Base-by-base conservation (phyloP, 2,113 vertebrate genomes). In the Tiliqua scincoides region DNA sequence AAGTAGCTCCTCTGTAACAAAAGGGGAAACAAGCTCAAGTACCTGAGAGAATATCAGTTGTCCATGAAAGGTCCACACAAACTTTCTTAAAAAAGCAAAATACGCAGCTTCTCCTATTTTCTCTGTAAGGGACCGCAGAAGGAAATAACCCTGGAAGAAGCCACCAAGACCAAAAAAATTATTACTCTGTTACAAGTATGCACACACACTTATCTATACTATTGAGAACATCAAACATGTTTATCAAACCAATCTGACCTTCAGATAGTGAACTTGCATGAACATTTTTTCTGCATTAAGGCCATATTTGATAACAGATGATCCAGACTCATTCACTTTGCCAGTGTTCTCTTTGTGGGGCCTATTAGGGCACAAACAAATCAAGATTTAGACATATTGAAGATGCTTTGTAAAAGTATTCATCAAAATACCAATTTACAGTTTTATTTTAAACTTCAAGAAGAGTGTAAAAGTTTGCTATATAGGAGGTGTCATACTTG, bases 241-340 rank as follows among this genome's bases (percentile, higher is more conserved):
- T 48, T 48, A 48, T 48, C 43, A 85, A 77, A 57, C 14, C 61
- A 67, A 0, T 32, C 95, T 96, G 90, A 99, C 99, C 97, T 99
- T 99, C 90, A 99, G 96, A 91, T 99, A 99, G 94, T 99, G 99
- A 80, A 99, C 97, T 86, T 99, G 99, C 98, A 99, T 97, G 95
- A 99, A 99, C 82, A 89, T 89, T 95, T 99, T 99, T 91, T 97
- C 98, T 35, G 98, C 97, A 93, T 98, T 99, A 89, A 99, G 98
- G 80, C 98, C 98, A 15, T 99, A 96, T 95, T 98, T 99, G 76
- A 99, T 95, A 17, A 97, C 52, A 27, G 97, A 98, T 30, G 98
- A 97, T 88, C 98, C 98, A 4, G 98, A 98, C 54, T 98, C 97
- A 75, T 94, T 98, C 68, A 95, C 43, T 71, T 97, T 94, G 88